phyloP scores from a whole-genome alignment of 2,888 invertebrate genomes.

The Ophion slaviceki region DNA sequence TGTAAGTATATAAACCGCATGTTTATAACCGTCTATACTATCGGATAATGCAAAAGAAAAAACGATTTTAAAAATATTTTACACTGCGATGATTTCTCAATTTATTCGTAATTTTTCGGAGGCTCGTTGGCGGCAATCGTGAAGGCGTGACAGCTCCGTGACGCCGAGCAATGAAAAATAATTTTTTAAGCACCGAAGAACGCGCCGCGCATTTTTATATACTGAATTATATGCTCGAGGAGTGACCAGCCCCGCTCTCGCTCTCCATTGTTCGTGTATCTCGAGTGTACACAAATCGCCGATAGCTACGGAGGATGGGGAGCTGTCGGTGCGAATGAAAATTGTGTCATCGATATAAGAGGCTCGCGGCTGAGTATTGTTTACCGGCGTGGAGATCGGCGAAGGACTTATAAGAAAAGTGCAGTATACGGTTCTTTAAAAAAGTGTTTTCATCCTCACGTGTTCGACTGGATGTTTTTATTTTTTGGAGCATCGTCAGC shows the following conservation, averaged over 20 bases:
- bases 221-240: not conserved
- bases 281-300: constrained; percentile 6
- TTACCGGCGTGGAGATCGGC: not conserved
- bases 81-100: too few relatives aligned
- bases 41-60: too few relatives aligned
- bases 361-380: not conserved
- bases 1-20: too few relatives aligned
- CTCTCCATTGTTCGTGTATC: constrained; percentile 26
- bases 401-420: not conserved
- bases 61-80: too few relatives aligned
- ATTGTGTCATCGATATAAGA: not conserved
- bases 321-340: constrained; percentile 3
- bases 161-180: not conserved
- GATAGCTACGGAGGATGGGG: constrained; percentile 2
- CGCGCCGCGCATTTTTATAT: constrained; percentile 5
- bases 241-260: not conserved
- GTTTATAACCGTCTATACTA: too few relatives aligned
- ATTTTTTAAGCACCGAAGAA: not conserved
- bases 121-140: not conserved
- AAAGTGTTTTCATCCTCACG: not conserved
- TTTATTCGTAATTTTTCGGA: too few relatives aligned
- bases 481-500: not conserved
- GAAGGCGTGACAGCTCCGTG: not conserved
- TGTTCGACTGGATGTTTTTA: not conserved
- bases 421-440: not conserved